These are phyloP conservation scores for Junco hyemalis DNA, from an alignment of 2,113 vertebrate genomes.

Conservation along the genomic window DNA sequence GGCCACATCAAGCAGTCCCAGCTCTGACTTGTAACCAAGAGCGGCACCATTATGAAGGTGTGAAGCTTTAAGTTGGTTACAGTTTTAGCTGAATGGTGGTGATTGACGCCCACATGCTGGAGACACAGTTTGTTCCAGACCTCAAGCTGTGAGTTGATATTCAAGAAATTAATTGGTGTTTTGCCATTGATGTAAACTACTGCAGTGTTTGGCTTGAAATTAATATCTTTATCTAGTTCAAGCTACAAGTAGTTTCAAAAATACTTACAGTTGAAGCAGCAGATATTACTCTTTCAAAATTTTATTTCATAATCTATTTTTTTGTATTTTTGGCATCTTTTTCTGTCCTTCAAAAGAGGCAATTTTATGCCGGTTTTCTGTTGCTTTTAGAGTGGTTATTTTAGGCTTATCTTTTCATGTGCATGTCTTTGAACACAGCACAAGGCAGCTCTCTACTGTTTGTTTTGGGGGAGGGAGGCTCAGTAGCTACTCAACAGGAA, in stretches of 20 bases:
- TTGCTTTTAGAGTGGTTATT: constrained; percentile 29
- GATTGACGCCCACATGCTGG: background rate
- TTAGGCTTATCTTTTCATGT: constrained; percentile 18
- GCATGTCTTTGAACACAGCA: background rate
- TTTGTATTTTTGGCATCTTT: background rate
- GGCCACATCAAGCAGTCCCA: background rate
- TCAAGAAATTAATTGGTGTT: background rate
- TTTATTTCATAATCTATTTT: background rate
- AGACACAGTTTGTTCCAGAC: background rate
- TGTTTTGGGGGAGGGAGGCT: constrained; percentile 13
- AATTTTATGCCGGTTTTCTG: background rate
- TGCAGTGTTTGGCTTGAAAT: background rate
- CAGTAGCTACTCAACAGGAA: background rate
- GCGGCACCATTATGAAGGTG: background rate
- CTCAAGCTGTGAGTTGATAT: background rate
- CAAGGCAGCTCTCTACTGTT: background rate
- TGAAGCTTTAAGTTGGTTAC: background rate
- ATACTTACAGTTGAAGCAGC: background rate
- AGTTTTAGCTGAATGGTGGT: background rate
- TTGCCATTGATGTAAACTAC: background rate
- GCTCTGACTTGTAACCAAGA: background rate
- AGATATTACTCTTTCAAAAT: background rate
- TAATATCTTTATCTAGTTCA: background rate
- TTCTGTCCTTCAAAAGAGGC: background rate
- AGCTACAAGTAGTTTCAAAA: background rate